A percentile compares a stretch with the other conserved stretches of the same genome.
These are phyloP conservation scores for Syngnathus floridae DNA, from an alignment of 2,113 vertebrate genomes.

Conservation along the genomic window DNA sequence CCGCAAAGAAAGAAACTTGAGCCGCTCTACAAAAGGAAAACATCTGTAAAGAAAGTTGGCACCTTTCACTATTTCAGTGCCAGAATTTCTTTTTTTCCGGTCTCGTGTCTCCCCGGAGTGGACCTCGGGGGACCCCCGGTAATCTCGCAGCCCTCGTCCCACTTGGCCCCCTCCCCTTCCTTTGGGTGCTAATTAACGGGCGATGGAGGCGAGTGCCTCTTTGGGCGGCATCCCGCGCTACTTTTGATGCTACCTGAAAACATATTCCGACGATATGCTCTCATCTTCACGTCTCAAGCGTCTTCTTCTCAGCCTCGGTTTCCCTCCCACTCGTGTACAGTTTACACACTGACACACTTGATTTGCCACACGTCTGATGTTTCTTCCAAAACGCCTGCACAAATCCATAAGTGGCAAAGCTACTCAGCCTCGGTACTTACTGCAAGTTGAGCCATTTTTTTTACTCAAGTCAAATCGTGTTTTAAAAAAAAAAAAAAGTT, in stretches of 20 bases:
- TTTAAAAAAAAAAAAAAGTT: too few relatives aligned
- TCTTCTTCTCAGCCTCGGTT: background rate
- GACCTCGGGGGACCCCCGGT: conserved; percentile 32
- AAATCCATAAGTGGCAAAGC: background rate
- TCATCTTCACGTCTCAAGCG: background rate
- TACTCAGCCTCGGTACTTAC: background rate
- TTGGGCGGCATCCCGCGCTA: conserved; percentile 21
- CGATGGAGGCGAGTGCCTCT: conserved; percentile 34
- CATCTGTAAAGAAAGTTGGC: background rate
- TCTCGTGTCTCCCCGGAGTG: conserved; percentile 18
- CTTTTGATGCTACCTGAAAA: conserved; percentile 24
- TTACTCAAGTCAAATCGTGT: too few relatives aligned
- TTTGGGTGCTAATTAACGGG: conserved; percentile 66
- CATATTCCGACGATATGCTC: conserved; percentile 9
- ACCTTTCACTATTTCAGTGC: conserved; percentile 8
- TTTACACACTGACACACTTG: conserved; percentile 1
- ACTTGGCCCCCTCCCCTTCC: conserved; percentile 36
- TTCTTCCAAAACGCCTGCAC: background rate
- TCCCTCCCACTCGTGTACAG: background rate
- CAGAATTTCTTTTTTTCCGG: conserved; percentile 23
- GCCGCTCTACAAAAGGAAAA: background rate
- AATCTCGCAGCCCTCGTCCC: conserved; percentile 35
- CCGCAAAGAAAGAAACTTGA: background rate
- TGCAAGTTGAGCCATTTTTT: background rate
- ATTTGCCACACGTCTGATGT: background rate